Evolutionary conservation across 2,113 vertebrate species (phyloP).

Genomic region (Myrmecophaga tridactyla): DNA sequence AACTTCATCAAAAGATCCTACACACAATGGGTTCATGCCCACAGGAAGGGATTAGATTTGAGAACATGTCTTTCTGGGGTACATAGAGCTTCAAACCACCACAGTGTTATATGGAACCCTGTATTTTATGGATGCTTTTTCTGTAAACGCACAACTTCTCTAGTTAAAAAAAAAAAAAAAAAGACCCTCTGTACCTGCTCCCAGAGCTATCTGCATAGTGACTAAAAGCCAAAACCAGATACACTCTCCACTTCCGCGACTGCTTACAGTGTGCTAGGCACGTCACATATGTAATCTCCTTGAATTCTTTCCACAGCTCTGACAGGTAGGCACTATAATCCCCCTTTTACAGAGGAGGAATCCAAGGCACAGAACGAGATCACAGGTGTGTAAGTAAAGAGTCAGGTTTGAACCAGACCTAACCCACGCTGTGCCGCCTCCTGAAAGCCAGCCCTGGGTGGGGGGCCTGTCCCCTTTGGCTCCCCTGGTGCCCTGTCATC

Average conservation of each 20-base stretch:
- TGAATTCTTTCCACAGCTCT: not conserved
- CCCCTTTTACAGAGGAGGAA: not conserved
- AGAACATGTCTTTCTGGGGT: no score
- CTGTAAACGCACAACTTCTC: no score
- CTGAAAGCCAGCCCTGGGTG: not conserved
- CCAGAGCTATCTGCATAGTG: not conserved
- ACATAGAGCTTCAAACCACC: no score
- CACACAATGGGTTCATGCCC: no score
- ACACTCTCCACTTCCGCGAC: not conserved
- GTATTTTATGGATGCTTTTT: no score
- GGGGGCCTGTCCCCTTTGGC: not conserved
- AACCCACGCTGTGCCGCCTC: not conserved
- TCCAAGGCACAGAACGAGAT: not conserved
- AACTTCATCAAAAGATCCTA: no score
- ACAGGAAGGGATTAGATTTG: no score
- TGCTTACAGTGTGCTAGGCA: not conserved
- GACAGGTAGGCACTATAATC: not conserved
- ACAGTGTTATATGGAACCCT: no score
- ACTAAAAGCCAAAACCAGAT: not conserved
- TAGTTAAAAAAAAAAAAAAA: no score
- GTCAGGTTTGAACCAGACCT: not conserved
- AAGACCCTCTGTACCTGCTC: not conserved
- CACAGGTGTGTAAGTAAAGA: not conserved
- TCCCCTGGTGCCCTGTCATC: not conserved
- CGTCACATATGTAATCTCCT: not conserved